These are phyloP conservation scores for Acipenser transmontanus DNA, from an alignment of 2,797 vertebrate species.

Conservation along the genomic window DNA sequence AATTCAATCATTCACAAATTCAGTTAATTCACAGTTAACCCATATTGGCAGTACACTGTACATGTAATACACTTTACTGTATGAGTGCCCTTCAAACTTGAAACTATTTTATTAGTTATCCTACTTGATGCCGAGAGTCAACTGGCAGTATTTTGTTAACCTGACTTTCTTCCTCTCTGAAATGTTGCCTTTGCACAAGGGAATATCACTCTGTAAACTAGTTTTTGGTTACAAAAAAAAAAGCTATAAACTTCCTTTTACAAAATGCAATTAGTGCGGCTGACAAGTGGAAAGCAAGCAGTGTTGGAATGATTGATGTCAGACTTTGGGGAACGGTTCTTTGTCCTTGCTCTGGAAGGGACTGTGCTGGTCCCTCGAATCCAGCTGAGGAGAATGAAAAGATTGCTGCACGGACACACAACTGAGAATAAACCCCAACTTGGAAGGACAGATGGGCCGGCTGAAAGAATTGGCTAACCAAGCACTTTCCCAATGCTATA, in stretches of 20 bases:
- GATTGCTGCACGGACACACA: neutral
- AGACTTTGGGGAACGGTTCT: neutral
- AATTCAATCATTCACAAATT: no score
- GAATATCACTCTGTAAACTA: no score
- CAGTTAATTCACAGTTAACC: no score
- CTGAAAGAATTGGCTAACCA: neutral
- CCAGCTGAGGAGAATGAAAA: neutral
- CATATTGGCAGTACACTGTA: no score
- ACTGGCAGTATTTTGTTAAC: no score
- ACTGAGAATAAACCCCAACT: neutral
- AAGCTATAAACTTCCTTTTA: neutral
- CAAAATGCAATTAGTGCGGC: constrained; percentile 1
- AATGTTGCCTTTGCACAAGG: no score
- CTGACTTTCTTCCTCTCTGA: no score
- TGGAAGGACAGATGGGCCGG: neutral
- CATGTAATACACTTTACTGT: no score
- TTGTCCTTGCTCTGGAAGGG: neutral
- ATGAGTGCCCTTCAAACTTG: no score
- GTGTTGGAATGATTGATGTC: neutral
- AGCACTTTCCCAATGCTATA: neutral
- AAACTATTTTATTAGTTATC: no score
- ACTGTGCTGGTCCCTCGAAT: neutral
- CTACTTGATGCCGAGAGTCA: no score
- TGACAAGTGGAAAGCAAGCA: neutral
- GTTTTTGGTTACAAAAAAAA: neutral